Evolutionary conservation across 35 echinoderm and acorn worm genomes (phyloP).

Genomic region (Eucidaris tribuloides): DNA sequence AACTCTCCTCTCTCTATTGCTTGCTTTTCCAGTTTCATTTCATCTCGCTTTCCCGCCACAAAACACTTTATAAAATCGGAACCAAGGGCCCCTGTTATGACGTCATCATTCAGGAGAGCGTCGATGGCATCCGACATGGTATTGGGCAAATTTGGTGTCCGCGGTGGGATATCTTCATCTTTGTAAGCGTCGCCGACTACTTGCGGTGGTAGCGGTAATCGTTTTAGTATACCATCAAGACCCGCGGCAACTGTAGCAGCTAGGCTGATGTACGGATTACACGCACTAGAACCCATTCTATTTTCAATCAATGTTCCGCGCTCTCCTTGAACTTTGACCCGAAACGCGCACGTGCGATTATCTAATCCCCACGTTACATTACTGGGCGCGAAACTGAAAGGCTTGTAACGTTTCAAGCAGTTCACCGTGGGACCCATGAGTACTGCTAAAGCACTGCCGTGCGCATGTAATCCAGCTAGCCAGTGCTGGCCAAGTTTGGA

Average conservation of each 20-base stretch:
- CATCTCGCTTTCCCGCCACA: constrained; percentile 12
- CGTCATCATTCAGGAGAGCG: not conserved
- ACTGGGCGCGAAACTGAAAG: constrained; percentile 13
- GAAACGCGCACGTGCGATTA: constrained; percentile 37
- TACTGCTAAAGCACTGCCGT: constrained; percentile 15
- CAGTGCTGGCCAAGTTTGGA: constrained; percentile 34
- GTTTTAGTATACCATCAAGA: constrained; percentile 34
- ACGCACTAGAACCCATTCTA: constrained; percentile 15
- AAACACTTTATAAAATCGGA: constrained; percentile 22
- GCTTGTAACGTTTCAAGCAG: constrained; percentile 33
- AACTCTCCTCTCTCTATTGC: constrained; percentile 3
- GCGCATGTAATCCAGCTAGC: constrained; percentile 35
- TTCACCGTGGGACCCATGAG: constrained; percentile 34
- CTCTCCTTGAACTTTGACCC: constrained; percentile 21
- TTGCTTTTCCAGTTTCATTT: not conserved
- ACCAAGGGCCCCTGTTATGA: not conserved
- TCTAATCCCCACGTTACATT: constrained; percentile 41
- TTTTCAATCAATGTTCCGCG: constrained; percentile 37
- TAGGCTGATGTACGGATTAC: constrained; percentile 37
- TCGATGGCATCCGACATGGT: constrained; percentile 8
- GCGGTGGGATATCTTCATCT: constrained; percentile 19
- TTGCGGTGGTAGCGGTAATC: constrained; percentile 5
- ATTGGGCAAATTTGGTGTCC: not conserved
- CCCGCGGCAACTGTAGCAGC: constrained; percentile 49
- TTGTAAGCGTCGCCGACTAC: constrained; percentile 20